Evolutionary conservation across 2,797 vertebrate species (phyloP).

Genomic region (Gobionotothen gibberifrons): DNA sequence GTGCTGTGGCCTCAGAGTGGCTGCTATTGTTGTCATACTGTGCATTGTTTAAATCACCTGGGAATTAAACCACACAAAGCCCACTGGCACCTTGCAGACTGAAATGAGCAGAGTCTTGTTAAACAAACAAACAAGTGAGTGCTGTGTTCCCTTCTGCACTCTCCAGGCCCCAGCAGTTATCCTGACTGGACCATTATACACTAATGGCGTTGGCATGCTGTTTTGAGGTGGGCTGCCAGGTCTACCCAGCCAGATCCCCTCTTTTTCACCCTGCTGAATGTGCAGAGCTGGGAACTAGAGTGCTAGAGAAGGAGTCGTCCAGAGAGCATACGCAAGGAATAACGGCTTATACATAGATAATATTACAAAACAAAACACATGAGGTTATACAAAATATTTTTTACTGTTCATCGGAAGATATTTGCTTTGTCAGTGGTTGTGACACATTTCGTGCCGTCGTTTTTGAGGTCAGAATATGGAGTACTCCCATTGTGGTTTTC

Average conservation of each 20-base stretch:
- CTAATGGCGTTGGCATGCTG: constrained; percentile 76
- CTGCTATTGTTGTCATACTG: constrained; percentile 45
- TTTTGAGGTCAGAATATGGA: constrained; percentile 70
- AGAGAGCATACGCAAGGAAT: constrained; percentile 30
- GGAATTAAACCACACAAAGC: constrained; percentile 69
- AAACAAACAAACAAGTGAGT: constrained; percentile 80
- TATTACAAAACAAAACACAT: constrained; percentile 13
- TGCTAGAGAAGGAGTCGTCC: constrained; percentile 26
- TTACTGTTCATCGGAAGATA: background rate
- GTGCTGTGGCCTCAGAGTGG: constrained; percentile 27
- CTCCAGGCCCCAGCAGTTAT: constrained; percentile 72
- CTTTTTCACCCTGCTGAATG: constrained; percentile 62
- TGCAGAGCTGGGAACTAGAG: constrained; percentile 46
- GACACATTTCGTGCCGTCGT: constrained; percentile 39
- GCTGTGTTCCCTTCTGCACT: constrained; percentile 69
- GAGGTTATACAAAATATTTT: background rate
- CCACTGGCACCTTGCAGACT: constrained; percentile 72
- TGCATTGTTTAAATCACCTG: constrained; percentile 41
- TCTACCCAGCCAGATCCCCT: constrained; percentile 65
- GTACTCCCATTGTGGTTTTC: constrained; percentile 65
- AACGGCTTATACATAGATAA: constrained; percentile 18
- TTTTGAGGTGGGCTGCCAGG: constrained; percentile 70
- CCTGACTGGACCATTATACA: constrained; percentile 80
- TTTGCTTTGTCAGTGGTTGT: constrained; percentile 33
- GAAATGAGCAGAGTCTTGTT: constrained; percentile 67